phyloP scores from a whole-genome alignment of 1,140 invertebrate genomes.

The Elymnias hypermnestra region DNA sequence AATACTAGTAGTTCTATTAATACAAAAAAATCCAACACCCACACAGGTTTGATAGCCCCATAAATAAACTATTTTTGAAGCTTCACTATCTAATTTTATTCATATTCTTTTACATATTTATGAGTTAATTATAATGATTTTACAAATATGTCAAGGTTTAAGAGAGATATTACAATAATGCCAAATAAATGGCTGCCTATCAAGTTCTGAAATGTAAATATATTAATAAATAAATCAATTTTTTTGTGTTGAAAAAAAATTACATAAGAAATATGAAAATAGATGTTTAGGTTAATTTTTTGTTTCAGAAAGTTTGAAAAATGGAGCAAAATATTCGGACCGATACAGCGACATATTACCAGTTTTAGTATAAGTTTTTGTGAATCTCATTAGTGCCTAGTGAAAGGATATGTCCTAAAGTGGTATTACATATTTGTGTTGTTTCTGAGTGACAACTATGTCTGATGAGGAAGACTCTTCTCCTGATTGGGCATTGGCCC shows the following conservation, averaged over 20 bases:
- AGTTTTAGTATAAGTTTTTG: constrained; percentile 24
- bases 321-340: constrained; percentile 36
- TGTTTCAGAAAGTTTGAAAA: constrained; percentile 34
- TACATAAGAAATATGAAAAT: no score
- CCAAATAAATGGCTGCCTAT: no score
- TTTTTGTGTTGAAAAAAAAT: no score
- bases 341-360: constrained; percentile 28
- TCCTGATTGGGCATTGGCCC: constrained; percentile 52
- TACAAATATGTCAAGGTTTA: no score
- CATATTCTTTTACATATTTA: no score
- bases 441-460: constrained; percentile 36
- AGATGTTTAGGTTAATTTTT: constrained; percentile 9
- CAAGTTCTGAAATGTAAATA: no score
- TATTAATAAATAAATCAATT: no score
- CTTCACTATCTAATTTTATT: no score
- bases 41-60: constrained; percentile 17
- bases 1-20: constrained; percentile 12
- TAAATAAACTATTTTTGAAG: no score
- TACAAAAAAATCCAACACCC: constrained; percentile 25
- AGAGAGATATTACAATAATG: no score
- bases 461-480: constrained; percentile 67
- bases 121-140: no score
- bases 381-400: constrained; percentile 46
- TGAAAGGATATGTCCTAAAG: constrained; percentile 37
- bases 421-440: constrained; percentile 28